Base-by-base conservation (phyloP, 2,113 vertebrate genomes). In the Meleagris gallopavo region DNA sequence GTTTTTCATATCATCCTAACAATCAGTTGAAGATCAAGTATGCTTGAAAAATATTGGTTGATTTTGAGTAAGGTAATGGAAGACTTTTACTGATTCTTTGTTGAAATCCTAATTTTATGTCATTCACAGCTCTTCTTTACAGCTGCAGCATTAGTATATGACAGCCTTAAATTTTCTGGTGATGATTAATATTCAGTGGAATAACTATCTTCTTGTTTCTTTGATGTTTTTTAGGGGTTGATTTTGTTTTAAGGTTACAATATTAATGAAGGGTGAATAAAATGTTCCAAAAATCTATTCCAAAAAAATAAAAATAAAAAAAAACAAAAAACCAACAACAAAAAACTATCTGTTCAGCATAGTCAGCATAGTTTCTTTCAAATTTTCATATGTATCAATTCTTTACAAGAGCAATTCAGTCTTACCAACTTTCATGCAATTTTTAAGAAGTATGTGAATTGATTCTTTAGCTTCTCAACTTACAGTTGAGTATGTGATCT, bases 401-500 rank as follows among this genome's bases (percentile, higher is more conserved):
- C 78, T 92, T 93, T 91, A 8, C 43, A 80, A 77, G 69, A 94
- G 77, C 73, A 83, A 78, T 79, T 88, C 83, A 50, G n/a, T 91
- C 54, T 69, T 55, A 83, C 48, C 48, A 90, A 30, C 69, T 95
- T 96, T 94, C 88, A 93, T 9, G 74, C 65, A 25, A 55, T 66
- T 93, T 85, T 74, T 17, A 34, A 91, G 92, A 75, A 93, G 86
- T 60, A 67, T 82, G 70, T 92, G 70, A 80, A 76, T 57, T 83
- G 85, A 89, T 67, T 94, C 65, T 90, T 90, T 94, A 86, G 83
- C 57, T 94, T 80, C 69, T 89, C 57, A 83, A 38, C 85, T 88
- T 91, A 70, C 25, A 93, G 83, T 58, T 71, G 87, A 86, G 82
- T 93, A 48, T 89, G 70, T 94, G 94, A 91, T 95, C 90, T 95